A percentile compares a stretch with the other conserved stretches of the same genome.
phyloP scores from a whole-genome alignment of 2,888 invertebrate genomes.

The Uloborus plumipes region DNA sequence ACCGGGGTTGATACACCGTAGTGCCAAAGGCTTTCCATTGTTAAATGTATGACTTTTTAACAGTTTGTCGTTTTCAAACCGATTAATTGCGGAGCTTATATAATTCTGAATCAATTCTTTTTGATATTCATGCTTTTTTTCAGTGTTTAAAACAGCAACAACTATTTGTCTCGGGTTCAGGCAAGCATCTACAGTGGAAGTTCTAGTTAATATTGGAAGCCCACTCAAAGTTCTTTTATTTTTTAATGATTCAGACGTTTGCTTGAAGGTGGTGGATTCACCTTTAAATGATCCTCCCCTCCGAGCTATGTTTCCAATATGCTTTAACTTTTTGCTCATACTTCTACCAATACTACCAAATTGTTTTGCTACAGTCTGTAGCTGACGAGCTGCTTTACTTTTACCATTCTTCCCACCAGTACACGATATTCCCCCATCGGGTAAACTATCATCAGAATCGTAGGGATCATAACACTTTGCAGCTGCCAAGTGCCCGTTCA shows the following conservation, averaged over 20 bases:
- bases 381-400: constrained; percentile 79
- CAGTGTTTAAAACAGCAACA: constrained; percentile 79
- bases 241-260: constrained; percentile 34
- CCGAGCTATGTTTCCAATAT: constrained; percentile 75
- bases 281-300: constrained; percentile 67
- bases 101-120: constrained; percentile 86
- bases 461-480: constrained; percentile 44
- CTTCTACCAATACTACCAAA: constrained; percentile 84
- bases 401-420: constrained; percentile 49
- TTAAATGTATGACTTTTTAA: constrained; percentile 68
- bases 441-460: constrained; percentile 48
- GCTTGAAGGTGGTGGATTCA: constrained; percentile 31
- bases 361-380: constrained; percentile 84
- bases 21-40: constrained; percentile 32
- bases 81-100: constrained; percentile 78
- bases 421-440: constrained; percentile 47
- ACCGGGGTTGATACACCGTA: constrained; percentile 73
- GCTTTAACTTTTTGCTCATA: constrained; percentile 81
- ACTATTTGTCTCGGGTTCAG: constrained; percentile 74
- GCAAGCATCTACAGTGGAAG: constrained; percentile 28
- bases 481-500: constrained; percentile 37
- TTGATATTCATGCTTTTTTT: constrained; percentile 80
- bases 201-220: constrained; percentile 31
- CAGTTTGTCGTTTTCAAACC: constrained; percentile 72
- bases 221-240: constrained; percentile 49